phyloP scores from a whole-genome alignment of 2,888 invertebrate species.

The Stictocephala bisonia region DNA sequence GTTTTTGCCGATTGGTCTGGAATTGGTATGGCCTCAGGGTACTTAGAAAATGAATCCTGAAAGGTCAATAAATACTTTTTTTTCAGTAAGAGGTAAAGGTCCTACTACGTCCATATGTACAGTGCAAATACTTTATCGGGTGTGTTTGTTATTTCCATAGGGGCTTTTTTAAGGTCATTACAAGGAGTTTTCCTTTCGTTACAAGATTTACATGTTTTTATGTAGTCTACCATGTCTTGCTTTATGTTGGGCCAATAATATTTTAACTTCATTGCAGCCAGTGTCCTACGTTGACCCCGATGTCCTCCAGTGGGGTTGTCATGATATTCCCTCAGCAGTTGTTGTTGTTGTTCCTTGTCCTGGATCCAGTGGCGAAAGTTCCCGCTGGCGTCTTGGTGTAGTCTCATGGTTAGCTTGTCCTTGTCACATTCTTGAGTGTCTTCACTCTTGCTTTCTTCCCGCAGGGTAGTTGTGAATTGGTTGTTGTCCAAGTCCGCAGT shows the following conservation, averaged over 20 bases:
- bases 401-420: too few relatives aligned
- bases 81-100: not conserved
- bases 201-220: not conserved
- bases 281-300: not conserved
- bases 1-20: not conserved
- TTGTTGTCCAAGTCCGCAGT: too few relatives aligned
- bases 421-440: too few relatives aligned
- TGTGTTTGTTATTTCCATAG: too few relatives aligned
- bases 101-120: not conserved
- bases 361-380: too few relatives aligned
- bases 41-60: not conserved
- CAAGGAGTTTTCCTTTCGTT: not conserved
- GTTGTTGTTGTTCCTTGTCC: not conserved
- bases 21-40: not conserved
- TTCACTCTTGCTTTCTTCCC: too few relatives aligned
- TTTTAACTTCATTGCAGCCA: not conserved
- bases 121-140: too few relatives aligned
- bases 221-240: not conserved
- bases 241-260: not conserved
- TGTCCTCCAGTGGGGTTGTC: slow-evolving; percentile 8
- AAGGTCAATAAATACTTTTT: not conserved
- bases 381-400: too few relatives aligned
- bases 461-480: too few relatives aligned
- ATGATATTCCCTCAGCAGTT: slow-evolving; percentile 14
- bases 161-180: too few relatives aligned